phyloP scores from a whole-genome alignment of 2,113 vertebrate species.

The Ginglymostoma cirratum region DNA sequence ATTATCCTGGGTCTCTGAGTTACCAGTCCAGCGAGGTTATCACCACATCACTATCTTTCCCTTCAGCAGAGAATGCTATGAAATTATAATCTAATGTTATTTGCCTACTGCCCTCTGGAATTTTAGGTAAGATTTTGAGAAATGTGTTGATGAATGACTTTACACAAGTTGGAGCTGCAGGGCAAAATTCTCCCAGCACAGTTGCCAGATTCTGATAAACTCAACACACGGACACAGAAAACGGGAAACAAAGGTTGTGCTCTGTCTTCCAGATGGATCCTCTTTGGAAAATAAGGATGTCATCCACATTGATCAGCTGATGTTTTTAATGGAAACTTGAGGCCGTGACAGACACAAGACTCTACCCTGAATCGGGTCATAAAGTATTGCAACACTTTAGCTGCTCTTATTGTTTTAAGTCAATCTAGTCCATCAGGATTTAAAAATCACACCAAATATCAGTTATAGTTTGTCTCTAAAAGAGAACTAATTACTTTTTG shows the following conservation, averaged over 20 bases:
- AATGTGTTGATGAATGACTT: background rate
- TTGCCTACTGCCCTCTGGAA: background rate
- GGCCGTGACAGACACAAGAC: background rate
- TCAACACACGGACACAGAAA: background rate
- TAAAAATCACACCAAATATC: background rate
- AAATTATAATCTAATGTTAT: background rate
- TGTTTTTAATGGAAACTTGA: constrained; percentile 13
- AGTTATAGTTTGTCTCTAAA: background rate
- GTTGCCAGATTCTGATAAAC: background rate
- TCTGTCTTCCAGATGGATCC: constrained; percentile 12
- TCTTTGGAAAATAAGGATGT: constrained; percentile 11
- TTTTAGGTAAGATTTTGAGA: background rate
- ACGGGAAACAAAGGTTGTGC: background rate
- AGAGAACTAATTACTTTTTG: background rate
- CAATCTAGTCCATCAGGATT: background rate
- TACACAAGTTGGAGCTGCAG: background rate
- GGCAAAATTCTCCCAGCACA: background rate
- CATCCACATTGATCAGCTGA: constrained; percentile 13
- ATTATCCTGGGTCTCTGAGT: too few relatives aligned
- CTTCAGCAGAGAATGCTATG: background rate
- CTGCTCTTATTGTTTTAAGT: background rate
- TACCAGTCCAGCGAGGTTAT: too few relatives aligned
- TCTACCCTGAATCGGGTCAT: background rate
- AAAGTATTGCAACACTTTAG: background rate
- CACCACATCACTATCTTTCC: background rate